Base-by-base conservation (phyloP, 2,888 invertebrate species). In the Apantesis nais region DNA sequence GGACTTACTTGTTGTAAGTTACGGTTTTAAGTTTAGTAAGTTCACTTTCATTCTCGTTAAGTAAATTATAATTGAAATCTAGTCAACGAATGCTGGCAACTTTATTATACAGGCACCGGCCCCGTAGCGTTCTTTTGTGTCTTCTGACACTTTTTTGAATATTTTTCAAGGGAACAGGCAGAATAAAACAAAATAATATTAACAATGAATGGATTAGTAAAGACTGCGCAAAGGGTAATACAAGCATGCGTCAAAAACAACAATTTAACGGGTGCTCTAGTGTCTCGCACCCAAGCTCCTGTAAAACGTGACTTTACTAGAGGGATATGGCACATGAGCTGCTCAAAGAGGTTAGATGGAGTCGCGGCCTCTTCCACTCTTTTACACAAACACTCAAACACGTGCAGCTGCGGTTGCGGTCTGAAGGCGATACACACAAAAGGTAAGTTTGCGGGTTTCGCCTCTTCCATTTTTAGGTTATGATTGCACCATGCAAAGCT, bases 311-410 rank as follows among this genome's bases (percentile, higher is more conserved):
- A 97, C 89, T 96, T 97, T 78, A 96, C 96, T 0, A 94, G 97
- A 79, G 96, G 96, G 79, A 92, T 97, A 84, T 97, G 97, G 97
- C 96, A 97, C 95, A 96, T 97, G 96, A 97, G 93, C 85, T 90
- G 92, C 77, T 93, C 94, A 25, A 92, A 91, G 70, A 89, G 92
- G 70, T 75, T 93, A 72, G 92, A 92, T 78, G 92, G 92, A 44
- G 80, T 88, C 44, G 78, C 87, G 16, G 81, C 86, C 1, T 81
- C 90, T 29, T 88, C 93, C 22, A 85, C 89, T 37, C 91, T 94
- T 29, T 90, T 96, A 29, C 94, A 95, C 76, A 96, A 95, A 74
- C 96, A 96, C 79, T 96, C 96, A 83, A 93, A 96, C 78, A 92
- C 96, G 58, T 97, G 97, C 87, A 95, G 95, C 77, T 97, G 97